A percentile compares a stretch with the other conserved stretches of the same genome.
Conservation (phyloP, 2,888 invertebrate species). For the Creontiades dilutus region DNA sequence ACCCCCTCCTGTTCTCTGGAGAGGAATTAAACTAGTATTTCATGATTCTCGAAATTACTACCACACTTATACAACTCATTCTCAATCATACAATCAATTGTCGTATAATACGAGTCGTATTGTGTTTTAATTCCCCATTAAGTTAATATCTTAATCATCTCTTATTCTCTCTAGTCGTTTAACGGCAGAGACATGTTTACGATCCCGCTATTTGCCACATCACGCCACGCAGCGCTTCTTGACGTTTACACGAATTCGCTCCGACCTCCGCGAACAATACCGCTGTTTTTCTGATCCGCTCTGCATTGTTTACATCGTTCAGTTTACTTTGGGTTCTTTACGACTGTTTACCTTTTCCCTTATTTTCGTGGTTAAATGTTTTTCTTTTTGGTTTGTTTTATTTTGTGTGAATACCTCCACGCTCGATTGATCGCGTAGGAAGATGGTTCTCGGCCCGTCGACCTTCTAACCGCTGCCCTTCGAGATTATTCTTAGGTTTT, state of each 20-base stretch:
- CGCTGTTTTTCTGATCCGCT: constrained; percentile 27
- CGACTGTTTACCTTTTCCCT: constrained; percentile 26
- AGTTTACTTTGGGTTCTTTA: background rate
- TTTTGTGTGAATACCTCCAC: constrained; percentile 10
- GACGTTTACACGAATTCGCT: background rate
- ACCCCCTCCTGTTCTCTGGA: too few species aligned
- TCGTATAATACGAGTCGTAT: too few species aligned
- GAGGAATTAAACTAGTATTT: too few species aligned
- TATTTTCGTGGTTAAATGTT: background rate
- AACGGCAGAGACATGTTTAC: background rate
- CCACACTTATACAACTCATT: too few species aligned
- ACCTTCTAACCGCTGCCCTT: background rate
- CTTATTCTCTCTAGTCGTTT: too few species aligned
- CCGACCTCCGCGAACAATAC: constrained; percentile 17
- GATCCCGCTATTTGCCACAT: background rate
- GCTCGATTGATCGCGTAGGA: background rate
- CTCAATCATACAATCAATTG: too few species aligned
- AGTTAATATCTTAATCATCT: too few species aligned
- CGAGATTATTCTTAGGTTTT: background rate
- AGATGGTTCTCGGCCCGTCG: background rate
- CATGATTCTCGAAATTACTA: too few species aligned
- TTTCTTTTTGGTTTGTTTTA: too few species aligned
- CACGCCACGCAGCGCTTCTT: background rate
- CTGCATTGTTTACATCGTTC: background rate
- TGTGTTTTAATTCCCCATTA: too few species aligned